Conservation (phyloP, 2,888 invertebrate species). For the Heteromurus nitidus region DNA sequence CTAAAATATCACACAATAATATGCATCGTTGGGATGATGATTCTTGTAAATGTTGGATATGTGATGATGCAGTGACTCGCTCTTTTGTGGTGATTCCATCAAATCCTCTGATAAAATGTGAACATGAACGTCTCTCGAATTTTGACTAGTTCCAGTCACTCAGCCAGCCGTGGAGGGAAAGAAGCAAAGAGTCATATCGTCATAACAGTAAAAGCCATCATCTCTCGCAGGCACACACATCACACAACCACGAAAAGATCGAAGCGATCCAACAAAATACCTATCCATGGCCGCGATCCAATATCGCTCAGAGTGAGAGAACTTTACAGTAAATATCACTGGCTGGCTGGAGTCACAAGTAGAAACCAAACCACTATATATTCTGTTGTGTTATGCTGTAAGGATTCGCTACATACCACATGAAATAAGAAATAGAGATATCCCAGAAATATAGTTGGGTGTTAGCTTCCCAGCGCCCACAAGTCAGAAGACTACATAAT, state of each 20-base stretch:
- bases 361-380: conserved; percentile 9
- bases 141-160: background rate
- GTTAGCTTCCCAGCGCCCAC: background rate
- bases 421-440: too few relatives aligned
- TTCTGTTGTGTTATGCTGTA: background rate
- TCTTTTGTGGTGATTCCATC: conserved; percentile 25
- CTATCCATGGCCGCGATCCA: conserved; percentile 30
- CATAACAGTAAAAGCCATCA: conserved; percentile 36
- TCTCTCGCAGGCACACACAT: background rate
- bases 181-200: conserved; percentile 29
- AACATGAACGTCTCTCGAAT: conserved; percentile 27
- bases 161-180: conserved; percentile 9
- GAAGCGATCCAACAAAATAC: background rate
- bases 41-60: background rate
- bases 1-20: conserved; percentile 29
- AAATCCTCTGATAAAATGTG: conserved; percentile 38
- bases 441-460: background rate
- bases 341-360: background rate
- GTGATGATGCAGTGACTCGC: conserved; percentile 4
- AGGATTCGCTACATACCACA: background rate
- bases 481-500: conserved; percentile 2
- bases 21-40: conserved; percentile 18
- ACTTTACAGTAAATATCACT: background rate
- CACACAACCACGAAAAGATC: background rate
- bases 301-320: background rate